Evolutionary conservation across 2,888 invertebrate genomes (phyloP).

Genomic region (Frankliniella fusca): DNA sequence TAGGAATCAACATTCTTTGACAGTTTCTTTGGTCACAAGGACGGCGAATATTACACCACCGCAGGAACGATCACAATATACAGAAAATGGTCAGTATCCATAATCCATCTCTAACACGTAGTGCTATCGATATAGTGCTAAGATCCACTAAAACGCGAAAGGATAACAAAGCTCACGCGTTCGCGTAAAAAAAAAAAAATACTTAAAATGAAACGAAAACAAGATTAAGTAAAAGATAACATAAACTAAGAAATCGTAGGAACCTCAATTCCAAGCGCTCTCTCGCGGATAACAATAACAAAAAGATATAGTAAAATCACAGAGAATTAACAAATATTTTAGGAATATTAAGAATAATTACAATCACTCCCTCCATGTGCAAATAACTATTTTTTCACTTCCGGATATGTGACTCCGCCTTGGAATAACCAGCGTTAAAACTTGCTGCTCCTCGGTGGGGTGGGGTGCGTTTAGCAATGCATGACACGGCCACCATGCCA

Average conservation of each 20-base stretch:
- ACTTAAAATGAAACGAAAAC: background rate
- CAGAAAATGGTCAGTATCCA: background rate
- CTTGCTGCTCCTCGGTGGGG: too few relatives aligned
- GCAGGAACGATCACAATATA: background rate
- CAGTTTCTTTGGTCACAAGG: slow-evolving; percentile 4
- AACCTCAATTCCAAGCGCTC: slow-evolving; percentile 17
- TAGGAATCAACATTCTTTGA: slow-evolving; percentile 18
- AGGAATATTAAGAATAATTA: background rate
- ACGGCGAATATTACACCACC: background rate
- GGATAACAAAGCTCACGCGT: background rate
- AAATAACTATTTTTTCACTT: background rate
- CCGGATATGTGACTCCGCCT: too few relatives aligned
- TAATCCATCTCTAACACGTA: background rate
- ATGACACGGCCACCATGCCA: too few relatives aligned
- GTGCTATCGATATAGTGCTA: background rate
- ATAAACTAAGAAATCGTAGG: slow-evolving; percentile 17
- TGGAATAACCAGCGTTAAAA: too few relatives aligned
- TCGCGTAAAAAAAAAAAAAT: background rate
- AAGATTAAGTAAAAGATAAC: slow-evolving; percentile 21
- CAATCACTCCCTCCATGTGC: background rate
- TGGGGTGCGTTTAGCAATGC: too few relatives aligned
- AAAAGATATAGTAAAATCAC: slow-evolving; percentile 23
- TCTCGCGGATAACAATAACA: slow-evolving; percentile 11
- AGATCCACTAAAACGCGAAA: background rate
- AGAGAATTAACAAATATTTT: slow-evolving; percentile 10